phyloP scores from a whole-genome alignment of 2,113 vertebrate genomes.

The Corythornis vintsioides region DNA sequence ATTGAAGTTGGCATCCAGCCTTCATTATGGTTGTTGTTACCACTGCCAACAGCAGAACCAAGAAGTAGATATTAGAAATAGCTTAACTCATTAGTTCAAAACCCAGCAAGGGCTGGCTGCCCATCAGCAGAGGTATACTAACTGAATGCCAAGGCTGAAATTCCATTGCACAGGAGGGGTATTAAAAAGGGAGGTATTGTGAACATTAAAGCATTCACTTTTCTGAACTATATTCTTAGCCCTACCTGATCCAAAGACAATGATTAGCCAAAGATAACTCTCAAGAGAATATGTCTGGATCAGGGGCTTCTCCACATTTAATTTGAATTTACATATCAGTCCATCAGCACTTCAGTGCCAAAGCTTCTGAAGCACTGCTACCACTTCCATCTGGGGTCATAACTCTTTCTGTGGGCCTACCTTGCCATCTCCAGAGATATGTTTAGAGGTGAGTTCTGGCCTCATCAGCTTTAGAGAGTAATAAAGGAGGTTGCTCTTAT shows the following conservation, averaged over 20 bases:
- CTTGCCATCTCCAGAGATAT: background rate
- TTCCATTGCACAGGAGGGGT: background rate
- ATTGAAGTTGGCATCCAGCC: background rate
- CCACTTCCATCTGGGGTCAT: background rate
- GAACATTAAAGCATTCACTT: background rate
- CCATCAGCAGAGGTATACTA: background rate
- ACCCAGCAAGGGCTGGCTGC: conserved; percentile 26
- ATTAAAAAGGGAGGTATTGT: background rate
- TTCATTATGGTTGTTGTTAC: background rate
- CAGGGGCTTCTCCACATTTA: background rate
- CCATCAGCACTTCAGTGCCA: background rate
- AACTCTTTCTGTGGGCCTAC: background rate
- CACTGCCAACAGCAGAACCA: conserved; percentile 42
- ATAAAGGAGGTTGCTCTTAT: background rate
- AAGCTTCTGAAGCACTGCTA: background rate
- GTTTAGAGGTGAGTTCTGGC: background rate
- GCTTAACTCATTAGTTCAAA: conserved; percentile 44
- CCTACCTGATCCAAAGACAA: background rate
- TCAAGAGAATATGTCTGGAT: background rate
- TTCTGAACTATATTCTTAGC: background rate
- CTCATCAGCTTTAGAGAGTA: background rate
- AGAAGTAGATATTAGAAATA: conserved; percentile 40
- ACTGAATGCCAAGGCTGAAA: conserved; percentile 35
- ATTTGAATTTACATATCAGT: background rate
- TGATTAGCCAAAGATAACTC: background rate